These are phyloP conservation scores for Microcebus lehilahytsara DNA, from an alignment of 2,113 vertebrate genomes.

Conservation along the genomic window DNA sequence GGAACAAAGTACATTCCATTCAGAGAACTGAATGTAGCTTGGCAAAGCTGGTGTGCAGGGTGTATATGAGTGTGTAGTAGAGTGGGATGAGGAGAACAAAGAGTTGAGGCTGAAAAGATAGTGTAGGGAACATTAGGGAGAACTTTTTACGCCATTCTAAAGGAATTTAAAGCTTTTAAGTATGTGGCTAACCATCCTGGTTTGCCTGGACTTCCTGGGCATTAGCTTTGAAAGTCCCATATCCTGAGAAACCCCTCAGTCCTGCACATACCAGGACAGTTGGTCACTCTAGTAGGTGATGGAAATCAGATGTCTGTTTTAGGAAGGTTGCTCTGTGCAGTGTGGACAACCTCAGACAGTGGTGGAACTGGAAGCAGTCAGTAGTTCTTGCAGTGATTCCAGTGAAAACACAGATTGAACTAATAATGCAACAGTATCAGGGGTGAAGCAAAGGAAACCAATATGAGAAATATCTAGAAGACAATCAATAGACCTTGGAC, in stretches of 20 bases:
- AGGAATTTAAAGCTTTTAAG: neutral
- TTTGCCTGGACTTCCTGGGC: neutral
- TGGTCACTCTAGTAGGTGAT: neutral
- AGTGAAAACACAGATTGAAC: neutral
- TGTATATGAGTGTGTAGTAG: neutral
- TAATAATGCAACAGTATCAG: neutral
- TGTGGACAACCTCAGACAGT: neutral
- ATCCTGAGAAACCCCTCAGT: neutral
- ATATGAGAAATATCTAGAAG: neutral
- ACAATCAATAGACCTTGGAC: neutral
- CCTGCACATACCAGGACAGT: neutral
- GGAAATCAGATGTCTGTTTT: neutral
- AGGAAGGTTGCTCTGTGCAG: neutral
- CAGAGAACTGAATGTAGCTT: neutral
- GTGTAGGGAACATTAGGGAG: neutral
- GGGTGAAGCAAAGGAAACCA: neutral
- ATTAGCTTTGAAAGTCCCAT: neutral
- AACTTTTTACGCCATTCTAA: neutral
- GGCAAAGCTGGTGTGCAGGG: neutral
- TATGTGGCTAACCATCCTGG: neutral
- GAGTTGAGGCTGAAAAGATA: neutral
- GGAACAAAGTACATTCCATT: constrained; percentile 11
- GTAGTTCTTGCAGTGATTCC: neutral
- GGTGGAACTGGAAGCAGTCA: rapidly evolving
- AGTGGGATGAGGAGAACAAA: neutral